Base-by-base conservation (phyloP, 1,140 invertebrate species). In the Eubasilissa regina region DNA sequence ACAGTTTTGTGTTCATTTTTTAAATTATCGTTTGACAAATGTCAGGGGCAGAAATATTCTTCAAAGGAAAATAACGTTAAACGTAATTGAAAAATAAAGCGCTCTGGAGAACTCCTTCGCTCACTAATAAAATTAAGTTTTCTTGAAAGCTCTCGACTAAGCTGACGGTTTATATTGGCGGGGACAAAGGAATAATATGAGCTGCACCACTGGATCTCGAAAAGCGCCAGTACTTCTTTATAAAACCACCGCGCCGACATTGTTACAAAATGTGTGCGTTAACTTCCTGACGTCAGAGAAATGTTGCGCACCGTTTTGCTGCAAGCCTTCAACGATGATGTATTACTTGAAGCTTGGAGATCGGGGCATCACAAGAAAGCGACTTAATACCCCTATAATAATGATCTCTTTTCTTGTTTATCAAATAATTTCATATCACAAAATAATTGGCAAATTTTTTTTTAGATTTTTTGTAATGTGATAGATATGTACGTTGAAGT, bases 1-100 rank as follows among this genome's bases (percentile, higher is more conserved):
- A 58, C 60, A 64, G 35, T n/a, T 64, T 64, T 64, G n/a, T 7
- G 19, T 10, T 64, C 19, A 64, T 64, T 64, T 68, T 66, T 47
- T 17, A 47, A 68, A 68, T 68, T 68, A 47, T 44, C 44, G 35
- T 68, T 68, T 68, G 64, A 68, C 44, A 68, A 68, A 68, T 15
- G 64, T 68, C 64, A 68, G 44, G 17, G n/a, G 35, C 60, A 64
- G 35, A 35, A 44, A 68, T 68, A 47, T n/a, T 68, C 64, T 8
- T 68, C 35, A 47, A 68, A 47, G 64, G 45, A 68, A 68, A 68
- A 68, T 68, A 68, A 68, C 47, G 15, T 43, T 21, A 3, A 68
- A 68, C 64, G 45, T 68, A 68, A 68, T 68, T 68, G 64, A 68
- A 68, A 68, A 68, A 68, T 68, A 68, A 68, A 68, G 64, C 44